These are phyloP conservation scores for Montipora capitata DNA, from an alignment of 92 coral and sea anemone species.

Conservation along the genomic window DNA sequence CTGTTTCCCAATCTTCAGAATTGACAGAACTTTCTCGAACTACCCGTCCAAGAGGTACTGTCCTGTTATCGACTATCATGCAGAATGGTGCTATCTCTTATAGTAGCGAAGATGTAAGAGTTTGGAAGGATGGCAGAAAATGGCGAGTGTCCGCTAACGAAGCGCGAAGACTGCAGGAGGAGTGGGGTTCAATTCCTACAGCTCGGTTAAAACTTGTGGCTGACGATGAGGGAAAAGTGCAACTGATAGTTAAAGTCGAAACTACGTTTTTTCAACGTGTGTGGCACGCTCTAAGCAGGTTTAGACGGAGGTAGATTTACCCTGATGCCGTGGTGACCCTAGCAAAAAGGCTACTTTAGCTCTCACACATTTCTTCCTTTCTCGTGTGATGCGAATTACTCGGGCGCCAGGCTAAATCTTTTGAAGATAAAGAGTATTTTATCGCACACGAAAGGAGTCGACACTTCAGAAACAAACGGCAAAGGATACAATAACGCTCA, in stretches of 20 bases:
- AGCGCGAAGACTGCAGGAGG: neutral
- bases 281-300: too few relatives aligned
- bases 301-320: too few relatives aligned
- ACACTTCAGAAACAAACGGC: too few relatives aligned
- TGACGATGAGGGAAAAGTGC: neutral
- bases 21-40: neutral
- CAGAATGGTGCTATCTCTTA: constrained; percentile 8
- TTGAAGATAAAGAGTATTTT: too few relatives aligned
- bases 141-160: neutral
- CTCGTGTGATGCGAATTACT: too few relatives aligned
- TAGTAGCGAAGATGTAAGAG: neutral
- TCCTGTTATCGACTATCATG: neutral
- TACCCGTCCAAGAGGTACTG: neutral
- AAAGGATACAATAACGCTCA: too few relatives aligned
- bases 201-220: neutral
- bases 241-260: neutral
- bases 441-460: too few relatives aligned
- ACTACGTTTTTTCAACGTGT: neutral
- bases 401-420: too few relatives aligned
- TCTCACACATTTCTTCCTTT: too few relatives aligned
- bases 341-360: too few relatives aligned
- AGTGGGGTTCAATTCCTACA: neutral
- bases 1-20: neutral
- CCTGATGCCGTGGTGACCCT: too few relatives aligned
- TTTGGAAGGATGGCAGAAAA: neutral